Evolutionary conservation across 2,797 vertebrate species (phyloP).

Genomic region (Epinephelus malabaricus): DNA sequence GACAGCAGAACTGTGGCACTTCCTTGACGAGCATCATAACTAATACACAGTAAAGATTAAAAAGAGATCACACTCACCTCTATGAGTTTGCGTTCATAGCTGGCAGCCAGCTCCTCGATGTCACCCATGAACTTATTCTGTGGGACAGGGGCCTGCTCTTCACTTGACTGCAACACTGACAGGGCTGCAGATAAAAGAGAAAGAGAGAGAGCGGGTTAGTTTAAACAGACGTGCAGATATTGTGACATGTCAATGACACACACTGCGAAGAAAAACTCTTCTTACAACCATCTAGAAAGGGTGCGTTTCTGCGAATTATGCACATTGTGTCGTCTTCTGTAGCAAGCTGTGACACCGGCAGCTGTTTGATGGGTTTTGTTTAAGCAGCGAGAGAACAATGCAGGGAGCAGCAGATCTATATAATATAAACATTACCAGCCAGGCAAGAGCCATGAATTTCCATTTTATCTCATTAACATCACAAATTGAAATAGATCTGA

Average conservation of each 20-base stretch:
- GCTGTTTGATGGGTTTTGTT: slow-evolving; percentile 31
- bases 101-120: slow-evolving; percentile 93
- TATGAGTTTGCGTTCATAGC: slow-evolving; percentile 97
- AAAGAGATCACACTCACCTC: slow-evolving; percentile 88
- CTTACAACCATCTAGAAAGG: slow-evolving; percentile 28
- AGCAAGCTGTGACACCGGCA: slow-evolving; percentile 18
- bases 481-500: slow-evolving; percentile 10
- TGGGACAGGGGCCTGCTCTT: slow-evolving; percentile 85
- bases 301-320: slow-evolving; percentile 30
- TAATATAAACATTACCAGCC: slow-evolving; percentile 41
- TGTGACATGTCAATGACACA: neutral
- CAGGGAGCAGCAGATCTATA: slow-evolving; percentile 28
- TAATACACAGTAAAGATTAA: no score
- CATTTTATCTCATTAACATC: slow-evolving; percentile 49
- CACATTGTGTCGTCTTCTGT: slow-evolving; percentile 10
- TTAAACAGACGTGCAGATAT: slow-evolving; percentile 18
- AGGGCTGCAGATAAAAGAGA: slow-evolving; percentile 80
- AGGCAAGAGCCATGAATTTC: slow-evolving; percentile 2
- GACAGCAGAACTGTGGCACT: no score
- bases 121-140: slow-evolving; percentile 92
- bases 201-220: neutral
- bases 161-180: slow-evolving; percentile 87
- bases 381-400: slow-evolving; percentile 4
- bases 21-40: no score
- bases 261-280: neutral